Percentiles rank a stretch among this genome's conserved stretches.
phyloP scores from a whole-genome alignment of 2,888 invertebrate species.

The Ypsolopha scabrella region DNA sequence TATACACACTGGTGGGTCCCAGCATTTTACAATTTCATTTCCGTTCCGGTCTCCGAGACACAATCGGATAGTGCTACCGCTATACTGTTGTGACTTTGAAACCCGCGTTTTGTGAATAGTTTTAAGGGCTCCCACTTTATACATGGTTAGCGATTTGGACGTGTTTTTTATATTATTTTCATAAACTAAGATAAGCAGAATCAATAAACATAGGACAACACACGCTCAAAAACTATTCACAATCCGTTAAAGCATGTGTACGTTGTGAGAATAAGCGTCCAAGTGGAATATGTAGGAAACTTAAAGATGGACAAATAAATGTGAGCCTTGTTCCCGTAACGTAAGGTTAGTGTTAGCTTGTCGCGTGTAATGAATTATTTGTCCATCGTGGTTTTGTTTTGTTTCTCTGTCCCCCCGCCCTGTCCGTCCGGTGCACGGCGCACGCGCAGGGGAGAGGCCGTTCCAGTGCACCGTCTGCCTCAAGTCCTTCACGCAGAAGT shows the following conservation, averaged over 20 bases:
- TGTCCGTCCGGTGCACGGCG: slow-evolving; percentile 29
- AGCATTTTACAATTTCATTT: slow-evolving; percentile 44
- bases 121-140: slow-evolving; percentile 56
- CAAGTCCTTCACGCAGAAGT: slow-evolving; percentile 74
- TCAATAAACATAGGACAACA: slow-evolving; percentile 32
- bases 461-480: slow-evolving; percentile 74
- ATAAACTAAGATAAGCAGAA: slow-evolving; percentile 9
- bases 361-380: slow-evolving; percentile 41
- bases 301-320: slow-evolving; percentile 64
- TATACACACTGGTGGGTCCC: slow-evolving; percentile 78
- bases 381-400: slow-evolving; percentile 71
- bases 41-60: slow-evolving; percentile 59
- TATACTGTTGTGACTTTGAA: slow-evolving; percentile 52
- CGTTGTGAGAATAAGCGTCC: slow-evolving; percentile 57
- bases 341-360: slow-evolving; percentile 12
- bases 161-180: slow-evolving; percentile 20
- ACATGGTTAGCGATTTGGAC: slow-evolving; percentile 41
- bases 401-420: slow-evolving; percentile 63
- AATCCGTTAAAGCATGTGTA: slow-evolving; percentile 67
- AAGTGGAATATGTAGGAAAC: slow-evolving; percentile 53
- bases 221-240: slow-evolving; percentile 72
- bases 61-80: slow-evolving; percentile 25
- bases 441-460: slow-evolving; percentile 68
- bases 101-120: slow-evolving; percentile 67
- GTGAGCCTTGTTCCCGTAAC: background rate